A percentile compares a stretch with the other conserved stretches of the same genome.
Evolutionary conservation across 2,113 vertebrate species (phyloP).

Genomic region (Erpornis zantholeuca): DNA sequence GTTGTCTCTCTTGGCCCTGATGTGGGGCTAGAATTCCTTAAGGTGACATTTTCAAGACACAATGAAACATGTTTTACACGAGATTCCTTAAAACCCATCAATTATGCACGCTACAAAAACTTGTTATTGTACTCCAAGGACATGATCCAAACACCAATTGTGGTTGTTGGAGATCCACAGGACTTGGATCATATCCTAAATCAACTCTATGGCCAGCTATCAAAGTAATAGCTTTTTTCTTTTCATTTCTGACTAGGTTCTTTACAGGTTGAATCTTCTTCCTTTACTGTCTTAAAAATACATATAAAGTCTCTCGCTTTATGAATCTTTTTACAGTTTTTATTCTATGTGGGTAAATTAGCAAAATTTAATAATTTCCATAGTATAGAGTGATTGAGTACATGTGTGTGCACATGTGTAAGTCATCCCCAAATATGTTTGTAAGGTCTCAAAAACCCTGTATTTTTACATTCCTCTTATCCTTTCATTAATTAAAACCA

Average conservation of each 20-base stretch:
- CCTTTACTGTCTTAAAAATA: neutral
- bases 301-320: neutral
- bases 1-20: constrained; percentile 41
- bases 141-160: constrained; percentile 52
- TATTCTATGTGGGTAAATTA: neutral
- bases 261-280: neutral
- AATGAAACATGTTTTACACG: constrained; percentile 48
- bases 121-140: constrained; percentile 61
- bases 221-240: neutral
- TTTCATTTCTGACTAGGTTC: neutral
- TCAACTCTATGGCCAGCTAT: constrained; percentile 41
- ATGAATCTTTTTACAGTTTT: neutral
- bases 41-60: constrained; percentile 57
- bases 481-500: neutral
- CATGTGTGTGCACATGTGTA: neutral
- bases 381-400: neutral
- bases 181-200: constrained; percentile 53
- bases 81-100: constrained; percentile 57
- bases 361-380: neutral
- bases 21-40: constrained; percentile 45
- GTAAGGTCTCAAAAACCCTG: fast-evolving
- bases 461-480: neutral
- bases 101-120: constrained; percentile 51
- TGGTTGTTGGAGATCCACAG: constrained; percentile 54
- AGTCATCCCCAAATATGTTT: neutral